Base-by-base conservation (phyloP, 2,113 vertebrate species). In the Clinocottus analis region DNA sequence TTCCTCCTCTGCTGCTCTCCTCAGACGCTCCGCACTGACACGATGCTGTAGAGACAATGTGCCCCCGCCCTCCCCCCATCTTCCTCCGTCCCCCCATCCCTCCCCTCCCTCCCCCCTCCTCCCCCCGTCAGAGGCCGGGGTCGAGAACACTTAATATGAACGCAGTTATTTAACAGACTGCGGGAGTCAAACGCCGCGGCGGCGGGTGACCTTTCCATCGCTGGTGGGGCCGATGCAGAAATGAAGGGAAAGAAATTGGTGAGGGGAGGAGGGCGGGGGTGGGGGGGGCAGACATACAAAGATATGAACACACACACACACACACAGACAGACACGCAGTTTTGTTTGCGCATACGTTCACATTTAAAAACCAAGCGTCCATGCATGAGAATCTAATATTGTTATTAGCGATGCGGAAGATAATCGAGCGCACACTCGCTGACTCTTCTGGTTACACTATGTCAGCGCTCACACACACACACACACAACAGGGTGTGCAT, bases 171-270 rank as follows among this genome's bases (percentile, higher is more conserved):
- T 89, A 87, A 90, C 87, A 84, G 87, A 90, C 83, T 83, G 58
- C 68, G 68, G 68, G 73, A 90, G 86, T 91, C 84, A 86, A 91
- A 85, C 37, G 80, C 68, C 41, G 51, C 75, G 83, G 87, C 87
- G 87, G 31, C 29, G 66, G 68, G 70, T 89, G 89, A 92, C 91
- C 90, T 92, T 93, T 90, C 85, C 87, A 80, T 87, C 45, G 78
- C 88, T 89, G 87, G 70, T 85, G 85, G 53, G 87, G 82, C 84
- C 90, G 79, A 90, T 88, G 83, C 66, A 65, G 64, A 89, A 82
- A 87, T 77, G 64, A 80, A 87, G 66, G 79, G 35, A 55, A 27
- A 49, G 64, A 76, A 80, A 84, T 19, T 77, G 27, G 63, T 49
- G 39, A 33, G 68, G 53, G 55, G 49, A 8, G 19, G 47, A 21